Evolutionary conservation across 2,113 vertebrate species (phyloP).

Genomic region (Callaeas wilsoni): DNA sequence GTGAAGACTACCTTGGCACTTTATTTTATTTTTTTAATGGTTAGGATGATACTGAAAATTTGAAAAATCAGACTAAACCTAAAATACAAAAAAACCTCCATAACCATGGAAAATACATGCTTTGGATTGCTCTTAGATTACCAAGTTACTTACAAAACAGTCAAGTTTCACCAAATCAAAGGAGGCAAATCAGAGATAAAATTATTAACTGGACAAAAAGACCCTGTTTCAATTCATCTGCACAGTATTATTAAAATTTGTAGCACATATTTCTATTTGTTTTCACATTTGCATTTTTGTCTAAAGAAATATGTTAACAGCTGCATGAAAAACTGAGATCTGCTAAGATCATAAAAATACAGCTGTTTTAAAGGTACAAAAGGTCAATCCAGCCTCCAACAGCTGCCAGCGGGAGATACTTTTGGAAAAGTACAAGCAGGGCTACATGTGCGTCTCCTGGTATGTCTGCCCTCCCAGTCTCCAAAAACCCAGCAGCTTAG

Average conservation of each 20-base stretch:
- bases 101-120: not conserved
- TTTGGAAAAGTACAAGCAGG: not conserved
- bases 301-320: not conserved
- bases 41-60: not conserved
- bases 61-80: not conserved
- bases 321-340: not conserved
- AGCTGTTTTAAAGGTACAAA: not conserved
- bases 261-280: not conserved
- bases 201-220: not conserved
- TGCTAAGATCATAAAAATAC: not conserved
- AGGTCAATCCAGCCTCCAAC: not conserved
- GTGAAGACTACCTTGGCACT: not conserved
- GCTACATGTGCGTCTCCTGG: not conserved
- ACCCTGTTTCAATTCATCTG: not conserved
- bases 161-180: not conserved
- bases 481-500: not conserved
- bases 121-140: not conserved
- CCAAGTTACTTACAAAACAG: not conserved
- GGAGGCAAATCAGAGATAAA: not conserved
- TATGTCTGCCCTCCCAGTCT: not conserved
- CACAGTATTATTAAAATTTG: not conserved
- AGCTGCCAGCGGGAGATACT: not conserved
- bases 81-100: not conserved
- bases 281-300: not conserved
- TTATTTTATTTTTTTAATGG: not conserved